phyloP scores from a whole-genome alignment of 2,113 vertebrate genomes.

The Epinephelus lanceolatus region DNA sequence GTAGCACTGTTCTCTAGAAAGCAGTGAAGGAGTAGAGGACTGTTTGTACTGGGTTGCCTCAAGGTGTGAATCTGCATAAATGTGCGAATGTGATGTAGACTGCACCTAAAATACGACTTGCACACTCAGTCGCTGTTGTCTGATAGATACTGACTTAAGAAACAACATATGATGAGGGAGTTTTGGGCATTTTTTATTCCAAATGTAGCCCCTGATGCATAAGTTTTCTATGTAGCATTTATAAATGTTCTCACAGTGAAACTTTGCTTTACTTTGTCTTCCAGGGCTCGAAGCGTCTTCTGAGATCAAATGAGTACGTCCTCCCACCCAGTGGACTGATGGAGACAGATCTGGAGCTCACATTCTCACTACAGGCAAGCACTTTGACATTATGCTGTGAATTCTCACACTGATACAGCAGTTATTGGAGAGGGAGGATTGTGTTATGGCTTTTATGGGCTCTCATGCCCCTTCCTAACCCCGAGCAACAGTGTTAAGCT shows the following conservation, averaged over 20 bases:
- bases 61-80: conserved; percentile 63
- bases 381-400: conserved; percentile 51
- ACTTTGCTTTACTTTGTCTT: conserved; percentile 34
- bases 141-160: conserved; percentile 16
- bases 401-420: conserved; percentile 51
- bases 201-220: neutral
- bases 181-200: neutral
- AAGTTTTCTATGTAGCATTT: conserved; percentile 1
- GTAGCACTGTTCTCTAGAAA: conserved; percentile 12
- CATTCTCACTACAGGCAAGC: conserved; percentile 87
- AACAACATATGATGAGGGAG: neutral
- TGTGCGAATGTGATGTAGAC: conserved; percentile 60
- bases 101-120: conserved; percentile 39
- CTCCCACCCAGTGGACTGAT: conserved; percentile 87
- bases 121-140: conserved; percentile 15
- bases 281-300: conserved; percentile 87
- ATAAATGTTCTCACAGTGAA: conserved; percentile 4
- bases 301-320: conserved; percentile 86
- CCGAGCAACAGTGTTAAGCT: neutral
- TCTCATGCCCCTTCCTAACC: neutral
- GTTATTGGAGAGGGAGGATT: conserved; percentile 37
- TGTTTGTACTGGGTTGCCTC: conserved; percentile 58
- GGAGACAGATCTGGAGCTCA: conserved; percentile 88
- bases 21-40: conserved; percentile 35
- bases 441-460: conserved; percentile 16